A percentile compares a stretch with the other conserved stretches of the same genome.
These are phyloP conservation scores for Paramormyrops hopkinsi DNA, from an alignment of 2,797 vertebrate species.

Conservation along the genomic window DNA sequence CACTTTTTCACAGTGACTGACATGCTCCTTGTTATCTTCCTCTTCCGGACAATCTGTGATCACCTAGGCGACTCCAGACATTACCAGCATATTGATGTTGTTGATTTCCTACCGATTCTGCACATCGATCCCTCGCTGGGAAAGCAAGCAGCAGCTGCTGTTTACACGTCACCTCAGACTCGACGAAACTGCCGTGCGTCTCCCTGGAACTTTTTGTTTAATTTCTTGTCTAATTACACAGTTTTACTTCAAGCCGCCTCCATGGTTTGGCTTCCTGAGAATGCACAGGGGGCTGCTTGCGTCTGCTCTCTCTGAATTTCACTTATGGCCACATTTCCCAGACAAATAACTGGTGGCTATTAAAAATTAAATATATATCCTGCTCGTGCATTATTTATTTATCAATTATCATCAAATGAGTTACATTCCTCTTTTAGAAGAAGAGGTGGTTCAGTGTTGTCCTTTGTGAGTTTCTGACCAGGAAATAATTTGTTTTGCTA, in stretches of 20 bases:
- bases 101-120: background rate
- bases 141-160: background rate
- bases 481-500: background rate
- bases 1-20: background rate
- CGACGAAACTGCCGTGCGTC: background rate
- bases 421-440: background rate
- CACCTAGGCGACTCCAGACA: background rate
- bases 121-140: background rate
- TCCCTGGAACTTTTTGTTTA: background rate
- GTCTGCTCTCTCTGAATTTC: background rate
- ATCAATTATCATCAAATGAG: background rate
- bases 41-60: background rate
- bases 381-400: conserved; percentile 1
- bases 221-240: background rate
- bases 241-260: background rate
- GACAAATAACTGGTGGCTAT: conserved; percentile 9
- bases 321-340: background rate
- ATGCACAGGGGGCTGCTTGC: background rate
- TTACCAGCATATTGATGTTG: background rate
- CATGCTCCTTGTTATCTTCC: background rate
- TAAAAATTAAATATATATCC: conserved; percentile 6
- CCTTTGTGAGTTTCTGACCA: background rate
- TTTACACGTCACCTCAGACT: background rate
- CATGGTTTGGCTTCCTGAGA: background rate
- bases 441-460: background rate